phyloP scores from a whole-genome alignment of 2,113 vertebrate species.

The Bettongia penicillata region DNA sequence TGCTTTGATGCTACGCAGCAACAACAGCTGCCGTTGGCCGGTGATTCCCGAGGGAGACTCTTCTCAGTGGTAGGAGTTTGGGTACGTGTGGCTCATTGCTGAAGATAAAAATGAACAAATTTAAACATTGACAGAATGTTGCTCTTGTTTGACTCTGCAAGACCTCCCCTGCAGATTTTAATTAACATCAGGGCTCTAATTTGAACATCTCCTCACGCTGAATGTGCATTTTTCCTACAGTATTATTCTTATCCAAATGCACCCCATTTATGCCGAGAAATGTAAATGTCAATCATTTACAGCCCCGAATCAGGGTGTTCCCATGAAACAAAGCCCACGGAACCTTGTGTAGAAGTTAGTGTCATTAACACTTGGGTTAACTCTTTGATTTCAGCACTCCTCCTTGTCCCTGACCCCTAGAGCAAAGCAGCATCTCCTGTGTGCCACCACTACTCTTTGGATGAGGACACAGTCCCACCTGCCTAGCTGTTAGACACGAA shows the following conservation, averaged over 20 bases:
- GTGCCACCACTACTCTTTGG: not conserved
- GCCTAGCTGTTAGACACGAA: not conserved
- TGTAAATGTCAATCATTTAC: not conserved
- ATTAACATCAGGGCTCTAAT: not conserved
- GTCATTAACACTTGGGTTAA: not conserved
- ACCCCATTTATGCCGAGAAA: not conserved
- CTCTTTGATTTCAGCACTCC: not conserved
- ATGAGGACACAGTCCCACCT: constrained; percentile 4
- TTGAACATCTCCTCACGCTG: not conserved
- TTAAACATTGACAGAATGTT: not conserved
- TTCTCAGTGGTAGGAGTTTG: not conserved
- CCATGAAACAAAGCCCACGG: not conserved
- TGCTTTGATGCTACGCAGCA: not conserved
- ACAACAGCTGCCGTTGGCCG: not conserved
- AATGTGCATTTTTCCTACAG: not conserved
- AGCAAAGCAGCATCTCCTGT: not conserved
- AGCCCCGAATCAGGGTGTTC: not conserved
- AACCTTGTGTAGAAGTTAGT: not conserved
- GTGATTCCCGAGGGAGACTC: not conserved
- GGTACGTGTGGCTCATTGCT: not conserved
- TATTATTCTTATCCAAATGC: not conserved
- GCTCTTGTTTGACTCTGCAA: not conserved
- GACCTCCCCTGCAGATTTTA: not conserved
- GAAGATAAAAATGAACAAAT: constrained; percentile 2
- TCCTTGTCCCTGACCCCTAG: constrained; percentile 50